Evolutionary conservation across 2,113 vertebrate genomes (phyloP).

Genomic region (Oreotragus oreotragus): DNA sequence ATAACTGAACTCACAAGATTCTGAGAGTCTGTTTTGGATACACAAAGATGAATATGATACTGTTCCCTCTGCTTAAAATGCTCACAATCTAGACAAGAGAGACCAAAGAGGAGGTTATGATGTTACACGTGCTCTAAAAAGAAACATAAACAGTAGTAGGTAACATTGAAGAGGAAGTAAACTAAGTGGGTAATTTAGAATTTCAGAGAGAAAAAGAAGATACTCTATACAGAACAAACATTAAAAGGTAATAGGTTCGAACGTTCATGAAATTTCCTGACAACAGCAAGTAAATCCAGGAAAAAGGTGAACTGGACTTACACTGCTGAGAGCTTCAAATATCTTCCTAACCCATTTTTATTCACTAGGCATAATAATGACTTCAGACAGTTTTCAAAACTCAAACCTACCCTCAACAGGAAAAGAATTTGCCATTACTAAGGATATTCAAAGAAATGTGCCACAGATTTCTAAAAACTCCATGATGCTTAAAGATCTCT

Average conservation of each 20-base stretch:
- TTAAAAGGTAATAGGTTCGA: not conserved
- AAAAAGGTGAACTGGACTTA: not conserved
- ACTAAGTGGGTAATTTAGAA: not conserved
- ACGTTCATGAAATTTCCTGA: not conserved
- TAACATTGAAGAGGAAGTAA: not conserved
- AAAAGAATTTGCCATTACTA: not conserved
- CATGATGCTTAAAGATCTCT: not conserved
- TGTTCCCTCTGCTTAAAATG: not conserved
- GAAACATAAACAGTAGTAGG: not conserved
- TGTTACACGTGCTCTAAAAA: not conserved
- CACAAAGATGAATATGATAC: not conserved
- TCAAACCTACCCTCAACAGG: not conserved
- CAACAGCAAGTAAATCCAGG: not conserved
- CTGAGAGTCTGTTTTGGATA: not conserved
- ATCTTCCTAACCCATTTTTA: not conserved
- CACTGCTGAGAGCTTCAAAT: not conserved
- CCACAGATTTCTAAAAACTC: not conserved
- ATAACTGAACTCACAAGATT: not conserved
- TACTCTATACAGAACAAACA: not conserved
- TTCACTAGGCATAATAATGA: not conserved
- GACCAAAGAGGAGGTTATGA: not conserved
- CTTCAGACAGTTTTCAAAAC: not conserved
- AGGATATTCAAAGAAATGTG: not conserved
- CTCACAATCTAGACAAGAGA: not conserved
- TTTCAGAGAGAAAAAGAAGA: not conserved